Conservation (phyloP, 2,797 vertebrate species). For the Columba guinea region DNA sequence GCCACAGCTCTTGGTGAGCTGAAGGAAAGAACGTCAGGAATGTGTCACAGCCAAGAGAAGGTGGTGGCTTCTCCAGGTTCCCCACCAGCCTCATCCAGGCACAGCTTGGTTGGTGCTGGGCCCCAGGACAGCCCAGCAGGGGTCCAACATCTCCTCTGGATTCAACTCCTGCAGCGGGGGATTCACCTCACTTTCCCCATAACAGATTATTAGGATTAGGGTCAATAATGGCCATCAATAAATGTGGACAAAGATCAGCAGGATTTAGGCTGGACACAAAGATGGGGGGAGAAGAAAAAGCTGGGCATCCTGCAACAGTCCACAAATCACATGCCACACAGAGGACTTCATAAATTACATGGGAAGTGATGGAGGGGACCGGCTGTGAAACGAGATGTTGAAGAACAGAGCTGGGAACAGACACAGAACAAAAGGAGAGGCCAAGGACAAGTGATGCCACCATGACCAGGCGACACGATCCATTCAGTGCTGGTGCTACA, state of each 20-base stretch:
- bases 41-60: not conserved
- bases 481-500: fast-evolving
- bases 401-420: not conserved
- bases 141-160: not conserved
- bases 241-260: too few species aligned
- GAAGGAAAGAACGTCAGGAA: not conserved
- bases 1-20: not conserved
- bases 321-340: fast-evolving
- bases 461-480: fast-evolving
- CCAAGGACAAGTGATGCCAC: not conserved
- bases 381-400: not conserved
- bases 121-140: not conserved
- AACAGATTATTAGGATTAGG: not conserved
- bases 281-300: too few species aligned
- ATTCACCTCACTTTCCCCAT: not conserved
- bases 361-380: not conserved
- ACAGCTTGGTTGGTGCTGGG: not conserved
- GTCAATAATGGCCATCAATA: not conserved
- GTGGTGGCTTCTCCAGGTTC: not conserved
- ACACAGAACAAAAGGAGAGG: not conserved
- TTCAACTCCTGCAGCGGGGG: not conserved
- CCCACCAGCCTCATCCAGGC: not conserved
- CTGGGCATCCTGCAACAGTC: not conserved
- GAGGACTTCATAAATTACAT: fast-evolving
- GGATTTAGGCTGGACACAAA: not conserved